phyloP scores from a whole-genome alignment of 2,797 vertebrate genomes.

The Clangula hyemalis region DNA sequence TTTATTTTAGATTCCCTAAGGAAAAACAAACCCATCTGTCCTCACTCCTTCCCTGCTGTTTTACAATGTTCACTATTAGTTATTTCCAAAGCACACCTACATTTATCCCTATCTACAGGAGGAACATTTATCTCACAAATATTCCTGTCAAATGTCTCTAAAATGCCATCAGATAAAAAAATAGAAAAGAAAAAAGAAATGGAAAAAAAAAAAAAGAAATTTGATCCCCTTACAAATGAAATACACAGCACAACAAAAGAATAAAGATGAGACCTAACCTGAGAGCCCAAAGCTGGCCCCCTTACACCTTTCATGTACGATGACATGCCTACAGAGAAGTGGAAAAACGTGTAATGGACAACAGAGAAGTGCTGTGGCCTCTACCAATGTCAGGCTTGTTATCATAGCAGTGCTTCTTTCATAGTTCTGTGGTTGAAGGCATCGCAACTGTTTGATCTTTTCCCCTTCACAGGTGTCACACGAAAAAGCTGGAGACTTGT shows the following conservation, averaged over 20 bases:
- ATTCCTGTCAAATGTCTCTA: neutral
- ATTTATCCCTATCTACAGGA: conserved; percentile 23
- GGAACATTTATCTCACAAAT: conserved; percentile 27
- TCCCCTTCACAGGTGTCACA: neutral
- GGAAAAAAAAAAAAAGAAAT: neutral
- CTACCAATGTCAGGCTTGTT: neutral
- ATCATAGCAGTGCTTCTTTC: neutral
- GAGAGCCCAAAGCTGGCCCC: neutral
- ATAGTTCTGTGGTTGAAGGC: neutral
- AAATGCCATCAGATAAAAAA: neutral
- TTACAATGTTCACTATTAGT: conserved; percentile 53
- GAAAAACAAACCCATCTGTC: conserved; percentile 63
- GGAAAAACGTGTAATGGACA: neutral
- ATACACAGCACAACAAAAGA: neutral
- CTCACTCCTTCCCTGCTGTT: conserved; percentile 15
- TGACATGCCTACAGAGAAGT: neutral
- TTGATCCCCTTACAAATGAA: neutral
- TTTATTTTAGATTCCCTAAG: conserved; percentile 62
- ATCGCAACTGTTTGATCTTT: neutral
- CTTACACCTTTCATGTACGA: rapidly evolving
- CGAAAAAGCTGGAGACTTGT: neutral
- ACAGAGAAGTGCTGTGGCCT: neutral
- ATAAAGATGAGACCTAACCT: neutral
- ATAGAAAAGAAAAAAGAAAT: neutral
- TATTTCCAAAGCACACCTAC: conserved; percentile 39